These are phyloP conservation scores for Phainopepla nitens DNA, from an alignment of 2,113 vertebrate genomes.

Conservation along the genomic window DNA sequence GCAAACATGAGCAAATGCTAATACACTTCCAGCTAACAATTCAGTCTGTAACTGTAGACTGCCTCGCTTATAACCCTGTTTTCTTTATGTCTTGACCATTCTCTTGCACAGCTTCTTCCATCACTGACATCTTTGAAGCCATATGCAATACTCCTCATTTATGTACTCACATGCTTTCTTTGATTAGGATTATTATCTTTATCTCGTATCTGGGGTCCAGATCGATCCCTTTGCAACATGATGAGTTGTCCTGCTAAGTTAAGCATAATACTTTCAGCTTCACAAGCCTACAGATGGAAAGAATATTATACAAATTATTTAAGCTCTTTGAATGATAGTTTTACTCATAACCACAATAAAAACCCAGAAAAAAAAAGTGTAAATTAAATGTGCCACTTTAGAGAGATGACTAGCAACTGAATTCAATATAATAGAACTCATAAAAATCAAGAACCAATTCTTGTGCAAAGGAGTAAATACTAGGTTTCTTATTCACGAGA, in stretches of 20 bases:
- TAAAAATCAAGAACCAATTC: background rate
- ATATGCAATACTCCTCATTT: background rate
- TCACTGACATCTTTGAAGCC: background rate
- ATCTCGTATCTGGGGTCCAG: slow-evolving; percentile 94
- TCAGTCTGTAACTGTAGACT: background rate
- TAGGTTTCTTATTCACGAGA: background rate
- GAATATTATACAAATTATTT: background rate
- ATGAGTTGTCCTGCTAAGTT: slow-evolving; percentile 97
- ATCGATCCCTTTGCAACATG: slow-evolving; percentile 96
- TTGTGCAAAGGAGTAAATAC: background rate
- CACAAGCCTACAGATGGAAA: slow-evolving; percentile 79
- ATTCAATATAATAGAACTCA: background rate
- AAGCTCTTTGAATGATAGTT: background rate
- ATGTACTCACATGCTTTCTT: slow-evolving; percentile 89
- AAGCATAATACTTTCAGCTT: slow-evolving; percentile 97
- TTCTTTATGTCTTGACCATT: background rate
- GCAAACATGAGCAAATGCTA: background rate
- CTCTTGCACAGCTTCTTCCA: background rate
- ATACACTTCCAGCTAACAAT: background rate
- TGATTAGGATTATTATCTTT: slow-evolving; percentile 86
- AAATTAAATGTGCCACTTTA: background rate
- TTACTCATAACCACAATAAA: background rate
- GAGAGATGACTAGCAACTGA: background rate
- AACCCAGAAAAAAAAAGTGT: background rate
- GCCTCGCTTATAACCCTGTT: background rate